Base-by-base conservation (phyloP, 2,113 vertebrate genomes). In the Odobenus rosmarus region DNA sequence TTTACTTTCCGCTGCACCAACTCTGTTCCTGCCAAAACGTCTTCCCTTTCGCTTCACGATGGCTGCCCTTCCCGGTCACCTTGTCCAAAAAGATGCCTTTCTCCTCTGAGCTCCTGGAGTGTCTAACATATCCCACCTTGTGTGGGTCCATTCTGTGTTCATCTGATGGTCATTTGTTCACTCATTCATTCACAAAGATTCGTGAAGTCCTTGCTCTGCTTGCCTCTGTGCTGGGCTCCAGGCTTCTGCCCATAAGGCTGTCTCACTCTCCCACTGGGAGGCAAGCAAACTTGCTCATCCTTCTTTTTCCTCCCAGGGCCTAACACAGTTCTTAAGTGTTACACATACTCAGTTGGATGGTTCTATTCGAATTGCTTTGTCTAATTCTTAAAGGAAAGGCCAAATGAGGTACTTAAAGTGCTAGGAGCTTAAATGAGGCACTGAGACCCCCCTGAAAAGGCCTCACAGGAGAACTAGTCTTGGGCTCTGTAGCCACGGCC, bases 291-390 rank as follows among this genome's bases (percentile, higher is more conserved):
- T 36, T 31, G 49, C 53, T 49, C 49, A 1, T 14, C 28, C 18
- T 26, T 59, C 18, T 55, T 49, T 46, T 36, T 39, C 46, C 88
- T 90, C 23, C 9, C 31, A 19, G 19, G 4, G 3, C 39, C 72
- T 53, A 42, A 74, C 64, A 28, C 33, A 1, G 6, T 74, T n/a
- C 72, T 82, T 67, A 82, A 31, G 55, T 19, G 12, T 39, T 8
- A 28, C 1, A 9, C 21, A 2, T 0, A 14, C n/a, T 64, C 69
- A 33, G 0, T 72, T 53, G 31, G 83, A 62, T 1, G 11, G 59
- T 49, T 88, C 42, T 12, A 42, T 42, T 90, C 82, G 62, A 33
- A 77, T 39, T 4, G 9, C 31, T n/a, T 59, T 36, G 57, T 59
- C 16, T 36, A 36, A 26, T 24, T n/a, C 84, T 92, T 81, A 89